Conservation (phyloP, 2,797 vertebrate genomes). For the Anniella stebbinsi region DNA sequence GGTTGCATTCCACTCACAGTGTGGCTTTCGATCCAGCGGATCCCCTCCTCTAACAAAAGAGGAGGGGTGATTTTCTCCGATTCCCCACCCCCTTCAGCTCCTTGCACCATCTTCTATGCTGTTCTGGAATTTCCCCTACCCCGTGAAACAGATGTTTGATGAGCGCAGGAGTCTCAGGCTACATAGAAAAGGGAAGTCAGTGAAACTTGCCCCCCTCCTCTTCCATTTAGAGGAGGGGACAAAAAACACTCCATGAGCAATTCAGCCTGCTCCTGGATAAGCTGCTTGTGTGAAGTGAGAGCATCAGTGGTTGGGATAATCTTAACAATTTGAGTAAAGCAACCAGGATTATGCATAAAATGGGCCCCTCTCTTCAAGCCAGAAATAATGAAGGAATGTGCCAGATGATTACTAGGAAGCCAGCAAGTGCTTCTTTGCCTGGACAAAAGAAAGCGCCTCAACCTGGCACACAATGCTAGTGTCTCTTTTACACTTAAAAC, state of each 20-base stretch:
- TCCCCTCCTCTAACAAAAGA: background rate
- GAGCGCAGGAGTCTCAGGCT: no score
- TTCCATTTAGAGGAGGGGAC: no score
- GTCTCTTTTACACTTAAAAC: background rate
- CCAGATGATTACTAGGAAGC: background rate
- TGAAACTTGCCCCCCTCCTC: no score
- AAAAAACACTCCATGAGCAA: no score
- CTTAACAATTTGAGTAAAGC: background rate
- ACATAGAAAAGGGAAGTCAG: no score
- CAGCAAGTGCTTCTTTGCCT: background rate
- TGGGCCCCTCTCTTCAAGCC: background rate
- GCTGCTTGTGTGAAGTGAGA: background rate
- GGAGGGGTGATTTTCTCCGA: background rate
- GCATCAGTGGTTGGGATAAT: no score
- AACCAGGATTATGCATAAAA: background rate
- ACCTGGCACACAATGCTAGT: background rate
- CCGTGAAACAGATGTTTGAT: no score
- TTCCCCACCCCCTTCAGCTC: background rate
- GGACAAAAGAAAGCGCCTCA: background rate
- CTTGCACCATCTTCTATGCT: background rate
- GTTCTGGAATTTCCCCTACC: no score
- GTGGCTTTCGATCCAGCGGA: background rate
- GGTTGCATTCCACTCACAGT: background rate
- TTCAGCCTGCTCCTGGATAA: no score
- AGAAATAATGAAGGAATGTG: background rate